phyloP scores from a whole-genome alignment of 2,113 vertebrate genomes.

The Otolemur garnettii region DNA sequence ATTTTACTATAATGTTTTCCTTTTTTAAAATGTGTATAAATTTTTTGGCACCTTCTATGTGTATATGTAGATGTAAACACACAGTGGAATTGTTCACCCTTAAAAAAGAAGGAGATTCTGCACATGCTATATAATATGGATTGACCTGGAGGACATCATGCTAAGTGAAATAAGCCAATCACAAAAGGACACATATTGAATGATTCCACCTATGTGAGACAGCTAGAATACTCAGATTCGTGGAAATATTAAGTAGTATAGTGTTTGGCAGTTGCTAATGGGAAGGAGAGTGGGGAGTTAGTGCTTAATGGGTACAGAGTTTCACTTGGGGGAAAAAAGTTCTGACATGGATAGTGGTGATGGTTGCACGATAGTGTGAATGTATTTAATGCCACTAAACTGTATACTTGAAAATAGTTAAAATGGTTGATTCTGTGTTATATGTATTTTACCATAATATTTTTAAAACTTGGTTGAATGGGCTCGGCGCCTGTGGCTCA shows the following conservation, averaged over 20 bases:
- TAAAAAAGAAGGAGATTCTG: conserved; percentile 37
- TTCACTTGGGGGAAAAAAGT: neutral
- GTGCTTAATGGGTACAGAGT: neutral
- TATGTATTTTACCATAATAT: neutral
- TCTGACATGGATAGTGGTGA: neutral
- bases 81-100: neutral
- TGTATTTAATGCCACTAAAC: neutral
- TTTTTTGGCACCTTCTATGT: no score
- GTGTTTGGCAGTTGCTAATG: neutral
- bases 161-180: neutral
- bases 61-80: neutral
- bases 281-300: neutral
- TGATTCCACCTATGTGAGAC: neutral
- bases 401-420: neutral
- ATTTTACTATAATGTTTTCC: no score
- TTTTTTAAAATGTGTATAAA: no score
- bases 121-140: neutral
- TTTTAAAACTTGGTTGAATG: neutral
- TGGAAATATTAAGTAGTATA: neutral
- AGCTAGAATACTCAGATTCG: neutral
- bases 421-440: conserved; percentile 12
- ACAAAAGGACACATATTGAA: neutral
- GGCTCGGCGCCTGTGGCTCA: no score
- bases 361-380: neutral
- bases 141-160: neutral